Base-by-base conservation (phyloP, 2,797 vertebrate species). In the Macropodus opercularis region DNA sequence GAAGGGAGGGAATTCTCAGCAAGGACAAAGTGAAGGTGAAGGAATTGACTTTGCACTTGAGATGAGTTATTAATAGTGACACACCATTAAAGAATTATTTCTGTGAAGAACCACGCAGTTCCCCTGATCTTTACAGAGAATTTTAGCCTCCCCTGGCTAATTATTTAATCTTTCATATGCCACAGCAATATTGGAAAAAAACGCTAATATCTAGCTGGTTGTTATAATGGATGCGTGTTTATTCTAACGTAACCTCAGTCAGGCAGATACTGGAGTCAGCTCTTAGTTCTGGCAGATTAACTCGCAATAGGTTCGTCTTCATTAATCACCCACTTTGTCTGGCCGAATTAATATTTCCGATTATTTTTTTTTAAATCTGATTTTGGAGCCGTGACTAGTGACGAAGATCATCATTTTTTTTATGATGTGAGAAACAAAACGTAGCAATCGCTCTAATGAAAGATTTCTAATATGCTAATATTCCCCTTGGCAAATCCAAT, bases 281-380 rank as follows among this genome's bases (percentile, higher is more conserved):
- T 8, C 55, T 13, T 18, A 6, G 72, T 69, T 76, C 62, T 63
- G 50, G 46, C 70, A 74, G 66, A 83, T 82, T 75, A 83, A 55
- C 65, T 77, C 10, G 2, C 74, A 75, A 77, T 65, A 29, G 60
- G 52, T 76, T 84, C 81, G 79, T 87, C 68, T 72, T 73, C 76
- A 80, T 87, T 84, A 70, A 77, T 75, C 53, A 22, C 57, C 31
- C 29, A 2, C 29, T 57, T 69, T 38, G 39, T 76, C 77, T 34
- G 29, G 19, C 44, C 51, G 21, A 58, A 63, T 76, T 53, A 26
- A 19, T 57, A 42, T 58, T 50, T 47, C 46, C 39, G 48, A 15
- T 43, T 60, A 38, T 15, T n/a, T 62, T 34, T 8, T n/a, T n/a
- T n/a, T n/a, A n/a, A n/a, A n/a, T n/a, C 8, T 36, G 17, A 17